Conservation (phyloP, 2,797 vertebrate species). For the Ctenopoma kingsleyae region DNA sequence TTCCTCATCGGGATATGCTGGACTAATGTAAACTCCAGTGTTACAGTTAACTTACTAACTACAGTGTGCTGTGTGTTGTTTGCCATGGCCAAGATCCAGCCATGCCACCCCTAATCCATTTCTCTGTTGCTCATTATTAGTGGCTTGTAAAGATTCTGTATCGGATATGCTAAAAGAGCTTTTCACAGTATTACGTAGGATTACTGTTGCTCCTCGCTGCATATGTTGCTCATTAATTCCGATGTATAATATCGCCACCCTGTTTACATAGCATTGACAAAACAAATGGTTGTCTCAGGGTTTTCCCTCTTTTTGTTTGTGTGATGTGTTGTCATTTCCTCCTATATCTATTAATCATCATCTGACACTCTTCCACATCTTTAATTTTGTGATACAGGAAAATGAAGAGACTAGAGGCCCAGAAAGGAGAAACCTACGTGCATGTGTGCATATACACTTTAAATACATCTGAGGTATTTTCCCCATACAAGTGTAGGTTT, state of each 20-base stretch:
- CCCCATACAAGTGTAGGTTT: background rate
- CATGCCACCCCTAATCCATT: conserved; percentile 68
- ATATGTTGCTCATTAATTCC: conserved; percentile 66
- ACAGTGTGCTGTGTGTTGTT: conserved; percentile 45
- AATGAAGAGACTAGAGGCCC: background rate
- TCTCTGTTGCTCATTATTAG: conserved; percentile 75
- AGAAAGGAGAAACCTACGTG: background rate
- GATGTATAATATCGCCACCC: conserved; percentile 41
- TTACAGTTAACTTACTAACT: conserved; percentile 39
- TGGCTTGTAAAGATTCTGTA: conserved; percentile 78
- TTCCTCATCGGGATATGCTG: conserved; percentile 19
- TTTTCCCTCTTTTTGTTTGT: conserved; percentile 25
- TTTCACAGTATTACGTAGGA: conserved; percentile 75
- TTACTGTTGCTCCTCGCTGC: conserved; percentile 70
- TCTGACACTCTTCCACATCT: conserved; percentile 4
- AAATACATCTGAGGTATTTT: background rate
- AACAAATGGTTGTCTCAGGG: conserved; percentile 28
- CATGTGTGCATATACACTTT: background rate
- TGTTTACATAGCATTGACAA: conserved; percentile 45
- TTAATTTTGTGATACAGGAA: conserved; percentile 4
- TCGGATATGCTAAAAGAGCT: conserved; percentile 72
- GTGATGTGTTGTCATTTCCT: conserved; percentile 2
- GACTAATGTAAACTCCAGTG: conserved; percentile 18
- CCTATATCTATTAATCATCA: conserved; percentile 11
- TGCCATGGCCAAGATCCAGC: conserved; percentile 61